These are phyloP conservation scores for Rhinoraja longicauda DNA, from an alignment of 2,797 vertebrate genomes.

Conservation along the genomic window DNA sequence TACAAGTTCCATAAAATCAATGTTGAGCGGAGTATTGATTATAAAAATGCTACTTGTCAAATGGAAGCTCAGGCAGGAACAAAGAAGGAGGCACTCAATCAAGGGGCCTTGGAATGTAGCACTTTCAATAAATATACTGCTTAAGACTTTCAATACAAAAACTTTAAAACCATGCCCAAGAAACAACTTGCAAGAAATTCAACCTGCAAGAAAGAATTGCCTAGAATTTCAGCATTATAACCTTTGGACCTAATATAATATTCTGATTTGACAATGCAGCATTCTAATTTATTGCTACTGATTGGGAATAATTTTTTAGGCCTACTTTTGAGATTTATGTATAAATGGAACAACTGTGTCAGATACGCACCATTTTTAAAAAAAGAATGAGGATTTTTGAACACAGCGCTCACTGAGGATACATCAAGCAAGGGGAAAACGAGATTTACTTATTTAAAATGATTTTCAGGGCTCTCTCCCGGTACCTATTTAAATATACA, in stretches of 20 bases:
- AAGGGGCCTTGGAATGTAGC: background rate
- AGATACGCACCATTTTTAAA: background rate
- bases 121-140: conserved; percentile 23
- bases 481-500: conserved; percentile 24
- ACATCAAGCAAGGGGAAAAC: conserved; percentile 19
- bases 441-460: background rate
- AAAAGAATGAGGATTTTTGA: background rate
- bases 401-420: conserved; percentile 1
- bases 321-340: background rate
- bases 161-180: background rate
- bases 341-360: background rate
- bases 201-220: no score
- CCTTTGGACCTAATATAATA: no score
- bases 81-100: background rate
- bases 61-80: background rate
- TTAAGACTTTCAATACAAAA: conserved; percentile 17
- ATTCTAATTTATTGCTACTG: no score
- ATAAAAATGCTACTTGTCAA: background rate
- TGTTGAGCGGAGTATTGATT: background rate
- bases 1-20: conserved; percentile 1
- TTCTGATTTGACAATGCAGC: no score
- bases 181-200: background rate
- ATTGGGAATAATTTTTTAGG: no score
- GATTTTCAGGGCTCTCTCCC: background rate
- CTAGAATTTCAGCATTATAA: no score